phyloP scores from a whole-genome alignment of 2,113 vertebrate genomes.

The Siniperca knerii region DNA sequence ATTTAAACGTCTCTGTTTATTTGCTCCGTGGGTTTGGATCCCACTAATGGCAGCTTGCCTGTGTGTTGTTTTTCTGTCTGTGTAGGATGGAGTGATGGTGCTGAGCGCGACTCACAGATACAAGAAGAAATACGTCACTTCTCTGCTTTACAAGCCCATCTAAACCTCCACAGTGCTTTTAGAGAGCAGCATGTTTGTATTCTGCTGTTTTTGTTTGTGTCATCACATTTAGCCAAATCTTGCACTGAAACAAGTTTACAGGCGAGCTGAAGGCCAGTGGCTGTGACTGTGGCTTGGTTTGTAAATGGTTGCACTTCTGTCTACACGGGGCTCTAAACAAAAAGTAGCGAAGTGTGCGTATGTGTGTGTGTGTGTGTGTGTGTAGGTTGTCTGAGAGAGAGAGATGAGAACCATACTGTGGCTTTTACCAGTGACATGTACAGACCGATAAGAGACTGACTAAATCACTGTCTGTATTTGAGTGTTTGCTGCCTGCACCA shows the following conservation, averaged over 20 bases:
- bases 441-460: slow-evolving; percentile 37
- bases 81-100: slow-evolving; percentile 96
- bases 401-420: slow-evolving; percentile 41
- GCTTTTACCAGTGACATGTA: slow-evolving; percentile 47
- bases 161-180: slow-evolving; percentile 61
- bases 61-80: slow-evolving; percentile 54
- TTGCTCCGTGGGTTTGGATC: background rate
- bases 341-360: slow-evolving; percentile 25
- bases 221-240: slow-evolving; percentile 60
- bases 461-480: slow-evolving; percentile 63
- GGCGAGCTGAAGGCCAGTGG: slow-evolving; percentile 30
- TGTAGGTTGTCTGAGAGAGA: background rate
- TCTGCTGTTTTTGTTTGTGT: slow-evolving; percentile 23
- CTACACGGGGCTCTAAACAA: slow-evolving; percentile 64
- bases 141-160: slow-evolving; percentile 89
- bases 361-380: background rate
- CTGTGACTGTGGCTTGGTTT: slow-evolving; percentile 19
- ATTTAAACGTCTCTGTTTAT: background rate
- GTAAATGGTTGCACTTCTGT: slow-evolving; percentile 42
- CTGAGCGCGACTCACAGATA: slow-evolving; percentile 97
- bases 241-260: slow-evolving; percentile 75
- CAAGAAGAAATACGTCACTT: slow-evolving; percentile 99
- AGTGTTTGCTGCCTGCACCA: slow-evolving; percentile 29
- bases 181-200: slow-evolving; percentile 56
- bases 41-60: background rate